Evolutionary conservation across 2,888 invertebrate species (phyloP).

Genomic region (Meandrusa payeni): DNA sequence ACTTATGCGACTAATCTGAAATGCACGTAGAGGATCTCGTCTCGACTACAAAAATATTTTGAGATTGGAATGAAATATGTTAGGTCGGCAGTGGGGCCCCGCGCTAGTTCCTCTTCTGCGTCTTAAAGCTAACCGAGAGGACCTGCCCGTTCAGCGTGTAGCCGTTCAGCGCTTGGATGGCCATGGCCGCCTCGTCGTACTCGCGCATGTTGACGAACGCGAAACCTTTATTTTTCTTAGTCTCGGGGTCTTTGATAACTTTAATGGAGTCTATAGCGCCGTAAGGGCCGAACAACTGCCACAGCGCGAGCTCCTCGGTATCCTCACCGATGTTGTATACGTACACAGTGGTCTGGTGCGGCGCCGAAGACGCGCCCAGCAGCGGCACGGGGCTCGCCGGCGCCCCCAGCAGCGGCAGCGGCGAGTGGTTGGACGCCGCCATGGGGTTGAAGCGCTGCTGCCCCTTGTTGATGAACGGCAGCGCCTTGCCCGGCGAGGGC

Average conservation of each 20-base stretch:
- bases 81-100: slow-evolving; percentile 72
- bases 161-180: slow-evolving; percentile 77
- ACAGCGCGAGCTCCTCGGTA: slow-evolving; percentile 73
- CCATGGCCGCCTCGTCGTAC: slow-evolving; percentile 78
- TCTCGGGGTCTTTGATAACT: slow-evolving; percentile 78
- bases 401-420: slow-evolving; percentile 67
- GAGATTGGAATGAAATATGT: slow-evolving; percentile 80
- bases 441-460: slow-evolving; percentile 76
- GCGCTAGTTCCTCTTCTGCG: slow-evolving; percentile 74
- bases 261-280: slow-evolving; percentile 79
- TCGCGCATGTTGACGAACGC: slow-evolving; percentile 79
- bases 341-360: slow-evolving; percentile 76
- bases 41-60: slow-evolving; percentile 79
- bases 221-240: slow-evolving; percentile 79
- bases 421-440: slow-evolving; percentile 70
- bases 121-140: slow-evolving; percentile 80
- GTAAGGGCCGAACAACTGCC: slow-evolving; percentile 78
- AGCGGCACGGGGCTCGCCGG: slow-evolving; percentile 70
- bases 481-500: slow-evolving; percentile 74
- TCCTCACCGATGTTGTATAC: slow-evolving; percentile 79
- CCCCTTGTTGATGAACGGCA: slow-evolving; percentile 76
- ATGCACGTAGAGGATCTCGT: slow-evolving; percentile 78
- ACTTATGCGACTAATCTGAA: slow-evolving; percentile 79
- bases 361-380: slow-evolving; percentile 57
- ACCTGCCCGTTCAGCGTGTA: slow-evolving; percentile 80